Percentiles rank a stretch among this genome's conserved stretches.
These are phyloP conservation scores for Troides helena DNA, from an alignment of 2,888 invertebrate genomes.

Conservation along the genomic window DNA sequence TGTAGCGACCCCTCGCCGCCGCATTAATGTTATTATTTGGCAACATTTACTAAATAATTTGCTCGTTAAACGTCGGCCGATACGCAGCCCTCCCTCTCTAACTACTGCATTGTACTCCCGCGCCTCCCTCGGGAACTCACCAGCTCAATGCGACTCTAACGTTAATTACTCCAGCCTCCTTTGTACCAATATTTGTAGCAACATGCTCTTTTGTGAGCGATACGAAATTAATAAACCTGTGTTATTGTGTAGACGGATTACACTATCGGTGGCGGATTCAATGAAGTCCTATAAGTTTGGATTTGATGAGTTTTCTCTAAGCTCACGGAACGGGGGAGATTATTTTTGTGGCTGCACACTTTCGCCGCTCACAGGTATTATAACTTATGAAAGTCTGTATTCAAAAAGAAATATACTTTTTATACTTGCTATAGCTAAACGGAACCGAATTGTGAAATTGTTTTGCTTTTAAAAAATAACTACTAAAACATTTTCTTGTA, in stretches of 20 bases:
- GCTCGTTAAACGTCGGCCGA: constrained; percentile 76
- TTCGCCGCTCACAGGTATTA: constrained; percentile 5
- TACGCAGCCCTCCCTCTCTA: constrained; percentile 62
- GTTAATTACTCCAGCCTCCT: constrained; percentile 70
- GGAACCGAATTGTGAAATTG: no score
- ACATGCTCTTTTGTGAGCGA: constrained; percentile 70
- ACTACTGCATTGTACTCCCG: constrained; percentile 73
- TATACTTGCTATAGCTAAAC: no score
- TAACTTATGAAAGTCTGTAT: constrained; percentile 1
- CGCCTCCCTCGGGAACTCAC: constrained; percentile 62
- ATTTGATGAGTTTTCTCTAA: constrained; percentile 61
- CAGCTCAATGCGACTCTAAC: constrained; percentile 64
- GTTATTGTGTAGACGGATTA: constrained; percentile 58
- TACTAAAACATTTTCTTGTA: no score
- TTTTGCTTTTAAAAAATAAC: no score
- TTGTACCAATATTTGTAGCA: constrained; percentile 71
- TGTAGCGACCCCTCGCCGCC: constrained; percentile 46
- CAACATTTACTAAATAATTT: constrained; percentile 80
- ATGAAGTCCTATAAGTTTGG: constrained; percentile 55
- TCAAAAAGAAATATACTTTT: no score
- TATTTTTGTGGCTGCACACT: constrained; percentile 34
- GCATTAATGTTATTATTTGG: constrained; percentile 78
- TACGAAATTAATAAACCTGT: constrained; percentile 66
- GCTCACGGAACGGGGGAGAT: constrained; percentile 34
- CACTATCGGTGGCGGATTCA: constrained; percentile 50